These are phyloP conservation scores for Aspidoscelis tigris DNA, from an alignment of 2,113 vertebrate species.

Conservation along the genomic window DNA sequence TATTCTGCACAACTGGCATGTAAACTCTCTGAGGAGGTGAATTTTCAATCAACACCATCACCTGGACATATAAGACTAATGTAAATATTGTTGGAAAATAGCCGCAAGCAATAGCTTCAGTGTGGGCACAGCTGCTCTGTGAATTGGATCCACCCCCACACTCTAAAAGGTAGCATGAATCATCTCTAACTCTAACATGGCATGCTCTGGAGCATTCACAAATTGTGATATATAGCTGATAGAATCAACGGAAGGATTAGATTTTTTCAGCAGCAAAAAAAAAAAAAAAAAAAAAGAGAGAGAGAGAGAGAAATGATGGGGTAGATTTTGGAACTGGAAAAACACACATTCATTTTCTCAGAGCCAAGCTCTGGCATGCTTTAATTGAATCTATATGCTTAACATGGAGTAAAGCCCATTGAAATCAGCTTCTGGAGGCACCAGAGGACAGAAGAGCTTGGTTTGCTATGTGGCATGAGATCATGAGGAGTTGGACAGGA, in stretches of 20 bases:
- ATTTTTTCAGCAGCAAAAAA: neutral
- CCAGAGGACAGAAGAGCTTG: too few relatives aligned
- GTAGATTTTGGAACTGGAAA: neutral
- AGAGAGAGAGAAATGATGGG: too few relatives aligned
- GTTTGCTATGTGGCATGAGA: too few relatives aligned
- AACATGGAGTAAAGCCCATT: neutral
- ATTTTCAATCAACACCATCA: neutral
- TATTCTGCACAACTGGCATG: neutral
- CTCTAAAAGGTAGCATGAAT: constrained; percentile 26
- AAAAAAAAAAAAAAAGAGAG: neutral
- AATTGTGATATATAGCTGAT: constrained; percentile 32
- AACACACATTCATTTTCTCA: neutral
- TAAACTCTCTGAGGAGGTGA: neutral
- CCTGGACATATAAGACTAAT: neutral
- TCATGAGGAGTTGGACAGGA: too few relatives aligned
- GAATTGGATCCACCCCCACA: constrained; percentile 10
- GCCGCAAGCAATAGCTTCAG: neutral
- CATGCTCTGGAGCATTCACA: constrained; percentile 27
- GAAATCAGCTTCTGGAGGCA: too few relatives aligned
- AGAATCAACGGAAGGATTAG: constrained; percentile 17
- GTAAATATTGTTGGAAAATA: neutral
- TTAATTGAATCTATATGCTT: neutral
- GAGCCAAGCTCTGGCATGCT: neutral
- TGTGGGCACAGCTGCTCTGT: constrained; percentile 10
- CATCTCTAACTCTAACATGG: constrained; percentile 31